These are phyloP conservation scores for Tetragnatha versicolor DNA, from an alignment of 1,140 invertebrate species.

Conservation along the genomic window DNA sequence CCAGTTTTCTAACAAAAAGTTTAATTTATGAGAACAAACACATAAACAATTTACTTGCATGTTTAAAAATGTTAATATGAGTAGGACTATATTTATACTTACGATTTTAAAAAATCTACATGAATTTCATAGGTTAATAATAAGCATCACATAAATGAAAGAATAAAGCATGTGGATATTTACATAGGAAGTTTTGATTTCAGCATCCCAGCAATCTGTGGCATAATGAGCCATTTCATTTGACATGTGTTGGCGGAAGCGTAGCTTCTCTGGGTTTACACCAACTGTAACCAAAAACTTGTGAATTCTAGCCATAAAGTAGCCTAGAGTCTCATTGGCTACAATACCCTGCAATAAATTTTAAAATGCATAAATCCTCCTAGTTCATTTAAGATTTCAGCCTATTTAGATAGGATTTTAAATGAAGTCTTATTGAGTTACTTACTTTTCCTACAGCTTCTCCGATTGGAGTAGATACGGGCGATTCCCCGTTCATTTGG, in stretches of 20 bases:
- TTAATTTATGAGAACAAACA: too few species aligned
- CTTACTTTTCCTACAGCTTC: slow-evolving; percentile 74
- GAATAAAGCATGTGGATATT: slow-evolving; percentile 59
- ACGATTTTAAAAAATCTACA: too few species aligned
- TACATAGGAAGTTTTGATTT: slow-evolving; percentile 91
- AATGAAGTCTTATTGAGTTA: background rate
- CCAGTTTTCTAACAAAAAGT: too few species aligned
- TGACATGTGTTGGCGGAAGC: slow-evolving; percentile 97
- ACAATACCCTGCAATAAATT: slow-evolving; percentile 76
- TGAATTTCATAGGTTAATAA: too few species aligned
- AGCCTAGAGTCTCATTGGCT: slow-evolving; percentile 96
- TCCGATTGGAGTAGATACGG: slow-evolving; percentile 75
- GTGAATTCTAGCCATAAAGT: slow-evolving; percentile 97
- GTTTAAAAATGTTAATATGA: too few species aligned
- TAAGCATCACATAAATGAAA: too few species aligned
- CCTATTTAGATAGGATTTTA: background rate
- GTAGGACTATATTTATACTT: too few species aligned
- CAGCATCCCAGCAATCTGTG: slow-evolving; percentile 99
- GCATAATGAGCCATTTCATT: slow-evolving; percentile 99
- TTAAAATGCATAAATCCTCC: too few species aligned
- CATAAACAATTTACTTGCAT: too few species aligned
- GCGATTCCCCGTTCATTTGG: slow-evolving; percentile 88
- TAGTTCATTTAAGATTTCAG: too few species aligned
- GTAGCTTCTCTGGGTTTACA: slow-evolving; percentile 81
- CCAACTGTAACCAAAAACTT: slow-evolving; percentile 88